Conservation (phyloP, 2,113 vertebrate species). For the Nanorana parkeri region DNA sequence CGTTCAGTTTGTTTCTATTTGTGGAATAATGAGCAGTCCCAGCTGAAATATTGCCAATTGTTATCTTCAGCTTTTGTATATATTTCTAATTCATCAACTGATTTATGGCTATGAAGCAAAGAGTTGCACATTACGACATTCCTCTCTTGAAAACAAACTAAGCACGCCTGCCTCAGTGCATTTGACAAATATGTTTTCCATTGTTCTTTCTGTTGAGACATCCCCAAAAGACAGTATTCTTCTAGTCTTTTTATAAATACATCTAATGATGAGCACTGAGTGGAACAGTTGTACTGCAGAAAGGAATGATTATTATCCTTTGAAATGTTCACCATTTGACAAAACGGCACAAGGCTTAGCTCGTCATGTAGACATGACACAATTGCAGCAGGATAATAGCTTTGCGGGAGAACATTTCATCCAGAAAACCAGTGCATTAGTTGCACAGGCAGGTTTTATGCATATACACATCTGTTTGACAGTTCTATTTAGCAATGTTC, state of each 20-base stretch:
- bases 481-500: conserved; percentile 52
- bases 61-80: too few species aligned
- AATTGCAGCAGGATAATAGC: conserved; percentile 34
- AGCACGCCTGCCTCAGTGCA: too few species aligned
- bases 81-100: too few species aligned
- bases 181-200: too few species aligned
- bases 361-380: conserved; percentile 26
- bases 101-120: too few species aligned
- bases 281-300: not conserved
- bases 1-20: too few species aligned
- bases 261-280: not conserved
- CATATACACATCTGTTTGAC: conserved; percentile 49
- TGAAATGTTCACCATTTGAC: not conserved
- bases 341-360: conserved; percentile 7
- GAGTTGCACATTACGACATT: too few species aligned
- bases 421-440: conserved; percentile 19
- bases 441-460: conserved; percentile 22
- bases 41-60: too few species aligned
- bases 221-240: too few species aligned
- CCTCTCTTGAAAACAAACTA: too few species aligned
- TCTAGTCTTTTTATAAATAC: not conserved
- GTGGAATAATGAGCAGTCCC: too few species aligned
- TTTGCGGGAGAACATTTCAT: conserved; percentile 22
- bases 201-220: too few species aligned
- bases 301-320: conserved; percentile 17